Base-by-base conservation (phyloP, 2,113 vertebrate genomes). In the Centropus bengalensis region DNA sequence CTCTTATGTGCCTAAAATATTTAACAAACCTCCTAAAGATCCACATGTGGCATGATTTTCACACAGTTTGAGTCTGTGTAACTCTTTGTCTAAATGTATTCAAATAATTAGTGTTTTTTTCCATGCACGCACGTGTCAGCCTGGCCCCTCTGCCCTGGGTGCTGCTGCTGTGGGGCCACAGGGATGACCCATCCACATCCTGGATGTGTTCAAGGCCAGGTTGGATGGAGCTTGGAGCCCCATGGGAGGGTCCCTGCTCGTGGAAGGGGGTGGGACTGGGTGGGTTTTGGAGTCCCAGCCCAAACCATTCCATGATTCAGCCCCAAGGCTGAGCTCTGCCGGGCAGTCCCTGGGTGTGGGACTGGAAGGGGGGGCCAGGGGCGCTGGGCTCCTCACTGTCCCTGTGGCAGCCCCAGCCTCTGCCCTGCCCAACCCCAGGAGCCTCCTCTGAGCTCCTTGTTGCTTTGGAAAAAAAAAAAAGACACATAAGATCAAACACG, bases 91-190 rank as follows among this genome's bases (percentile, higher is more conserved):
- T 91, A 45, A 89, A 44, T 20, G 6, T 58, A 76, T 18, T 64
- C 47, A 85, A 45, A 66, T 78, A 62, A 85, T 80, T 84, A 86
- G 58, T 44, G 75, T 9, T 62, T 87, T 87, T 87, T 76, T 76
- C 36, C 52, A 0, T 1, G 7, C 10, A 8, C 11, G 30, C 1
- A 0, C 1, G 0, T 19, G 33, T 42, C 15, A 1, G 52, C 56
- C 44, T 0, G 0, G 18, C 21, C 36, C 33, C 42, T 23, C 19
- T 36, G 33, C 76, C 45, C 45, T 18, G 18, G 47, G 19, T 21
- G 20, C 47, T 47, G 19, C 47, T 47, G 47, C 47, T 45, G 45
- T 15, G 45, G 19, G 45, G 45, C 45, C 18, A 18, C 45, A 18
- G 16, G 45, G 45, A 15, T 47, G 47, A 8, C 47, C 47, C 47